phyloP scores from a whole-genome alignment of 2,113 vertebrate genomes.

The Noturus placidus region DNA sequence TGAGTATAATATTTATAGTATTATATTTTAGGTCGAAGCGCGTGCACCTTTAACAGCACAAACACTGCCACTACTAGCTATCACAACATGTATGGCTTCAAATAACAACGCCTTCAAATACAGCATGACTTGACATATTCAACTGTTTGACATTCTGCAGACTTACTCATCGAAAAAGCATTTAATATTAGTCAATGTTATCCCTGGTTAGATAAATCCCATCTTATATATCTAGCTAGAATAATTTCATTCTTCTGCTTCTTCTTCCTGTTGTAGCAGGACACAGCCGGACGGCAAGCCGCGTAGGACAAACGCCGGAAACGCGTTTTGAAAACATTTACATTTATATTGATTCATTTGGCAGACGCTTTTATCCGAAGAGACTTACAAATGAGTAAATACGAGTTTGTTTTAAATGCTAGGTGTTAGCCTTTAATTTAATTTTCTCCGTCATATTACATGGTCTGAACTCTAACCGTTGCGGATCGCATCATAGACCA shows the following conservation, averaged over 20 bases:
- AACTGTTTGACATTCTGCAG: not conserved
- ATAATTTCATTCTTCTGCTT: not conserved
- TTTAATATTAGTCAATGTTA: not conserved
- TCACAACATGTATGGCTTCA: not conserved
- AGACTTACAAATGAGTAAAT: too few relatives aligned
- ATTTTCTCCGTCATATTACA: not conserved
- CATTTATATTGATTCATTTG: too few relatives aligned
- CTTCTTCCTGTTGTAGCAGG: not conserved
- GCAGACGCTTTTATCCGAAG: too few relatives aligned
- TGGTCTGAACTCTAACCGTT: not conserved
- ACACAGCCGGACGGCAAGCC: conserved; percentile 4
- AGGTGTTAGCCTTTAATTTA: not conserved
- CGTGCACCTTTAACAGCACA: not conserved
- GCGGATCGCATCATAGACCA: not conserved
- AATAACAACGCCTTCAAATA: not conserved
- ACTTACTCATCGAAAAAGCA: conserved; percentile 15
- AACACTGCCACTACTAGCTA: not conserved
- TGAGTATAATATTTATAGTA: not conserved
- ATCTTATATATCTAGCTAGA: not conserved
- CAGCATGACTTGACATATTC: not conserved
- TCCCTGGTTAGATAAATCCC: not conserved
- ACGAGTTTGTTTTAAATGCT: too few relatives aligned
- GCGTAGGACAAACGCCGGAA: not conserved
- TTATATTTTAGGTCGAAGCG: not conserved
- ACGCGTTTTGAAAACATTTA: conserved; percentile 11